A percentile compares a stretch with the other conserved stretches of the same genome.
Conservation (phyloP, 2,113 vertebrate species). For the Stomatorhinus ivindoensis region DNA sequence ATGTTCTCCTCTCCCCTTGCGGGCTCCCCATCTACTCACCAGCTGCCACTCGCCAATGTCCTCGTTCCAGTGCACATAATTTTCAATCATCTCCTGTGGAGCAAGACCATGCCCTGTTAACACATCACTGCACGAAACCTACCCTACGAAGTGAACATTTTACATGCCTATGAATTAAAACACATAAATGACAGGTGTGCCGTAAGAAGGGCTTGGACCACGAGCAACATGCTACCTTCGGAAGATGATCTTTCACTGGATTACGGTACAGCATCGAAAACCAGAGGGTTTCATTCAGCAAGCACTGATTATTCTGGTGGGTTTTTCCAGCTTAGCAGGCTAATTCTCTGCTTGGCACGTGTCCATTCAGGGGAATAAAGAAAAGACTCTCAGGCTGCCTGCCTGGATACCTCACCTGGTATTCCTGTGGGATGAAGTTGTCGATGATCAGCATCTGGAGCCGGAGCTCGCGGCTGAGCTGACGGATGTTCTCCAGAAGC, state of each 20-base stretch:
- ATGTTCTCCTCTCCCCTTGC: neutral
- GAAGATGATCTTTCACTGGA: neutral
- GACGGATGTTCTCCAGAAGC: slow-evolving; percentile 88
- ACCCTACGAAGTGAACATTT: neutral
- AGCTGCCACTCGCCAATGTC: slow-evolving; percentile 98
- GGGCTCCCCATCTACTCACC: slow-evolving; percentile 57
- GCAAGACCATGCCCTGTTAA: neutral
- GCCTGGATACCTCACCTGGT: slow-evolving; percentile 67
- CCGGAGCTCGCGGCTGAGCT: slow-evolving; percentile 88
- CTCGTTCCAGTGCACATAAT: slow-evolving; percentile 98
- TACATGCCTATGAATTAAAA: neutral
- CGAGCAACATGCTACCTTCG: neutral
- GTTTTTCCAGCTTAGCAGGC: neutral
- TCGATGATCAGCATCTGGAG: slow-evolving; percentile 98
- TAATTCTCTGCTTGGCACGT: neutral
- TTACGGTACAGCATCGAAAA: neutral
- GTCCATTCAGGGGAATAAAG: neutral
- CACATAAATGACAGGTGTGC: neutral
- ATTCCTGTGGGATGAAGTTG: slow-evolving; percentile 95
- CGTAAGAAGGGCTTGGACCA: neutral
- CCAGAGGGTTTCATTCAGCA: neutral
- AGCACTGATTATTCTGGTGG: neutral
- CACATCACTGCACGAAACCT: neutral
- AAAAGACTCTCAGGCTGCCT: neutral
- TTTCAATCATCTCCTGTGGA: slow-evolving; percentile 91